Percentiles rank a stretch among this genome's conserved stretches.
Conservation (phyloP, 2,113 vertebrate genomes). For the Dascyllus trimaculatus region DNA sequence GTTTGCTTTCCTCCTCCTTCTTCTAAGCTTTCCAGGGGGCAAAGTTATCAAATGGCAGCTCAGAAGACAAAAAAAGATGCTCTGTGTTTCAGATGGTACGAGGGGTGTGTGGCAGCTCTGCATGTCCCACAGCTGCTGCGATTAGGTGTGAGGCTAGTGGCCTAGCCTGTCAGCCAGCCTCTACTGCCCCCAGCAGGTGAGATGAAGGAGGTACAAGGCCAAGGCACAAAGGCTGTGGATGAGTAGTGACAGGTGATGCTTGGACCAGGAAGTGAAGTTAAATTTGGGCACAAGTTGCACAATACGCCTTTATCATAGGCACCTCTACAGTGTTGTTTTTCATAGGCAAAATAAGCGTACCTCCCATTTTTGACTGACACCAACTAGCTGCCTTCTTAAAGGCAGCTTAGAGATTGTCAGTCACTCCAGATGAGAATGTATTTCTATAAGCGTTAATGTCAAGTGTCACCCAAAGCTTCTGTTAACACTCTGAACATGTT, state of each 20-base stretch:
- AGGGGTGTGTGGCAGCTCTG: slow-evolving; percentile 50
- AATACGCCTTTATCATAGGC: slow-evolving; percentile 32
- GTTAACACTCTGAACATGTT: slow-evolving; percentile 77
- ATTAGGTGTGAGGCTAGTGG: slow-evolving; percentile 33
- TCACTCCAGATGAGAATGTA: slow-evolving; percentile 46
- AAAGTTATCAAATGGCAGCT: slow-evolving; percentile 71
- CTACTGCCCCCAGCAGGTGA: slow-evolving; percentile 79
- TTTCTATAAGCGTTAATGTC: slow-evolving; percentile 70
- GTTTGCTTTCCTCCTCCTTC: slow-evolving; percentile 35
- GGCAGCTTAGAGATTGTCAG: slow-evolving; percentile 53
- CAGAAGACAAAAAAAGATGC: slow-evolving; percentile 69
- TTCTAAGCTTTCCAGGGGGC: slow-evolving; percentile 60
- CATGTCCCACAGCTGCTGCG: slow-evolving; percentile 41
- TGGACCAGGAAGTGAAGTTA: slow-evolving; percentile 54
- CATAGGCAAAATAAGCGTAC: slow-evolving; percentile 34
- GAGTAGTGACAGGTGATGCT: slow-evolving; percentile 71
- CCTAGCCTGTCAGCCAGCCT: slow-evolving; percentile 67
- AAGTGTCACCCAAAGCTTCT: slow-evolving; percentile 70
- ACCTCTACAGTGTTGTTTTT: slow-evolving; percentile 30
- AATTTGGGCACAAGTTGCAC: slow-evolving; percentile 34
- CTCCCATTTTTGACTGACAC: slow-evolving; percentile 37
- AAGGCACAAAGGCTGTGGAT: slow-evolving; percentile 16
- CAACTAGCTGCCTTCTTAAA: slow-evolving; percentile 35
- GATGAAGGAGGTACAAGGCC: slow-evolving; percentile 50
- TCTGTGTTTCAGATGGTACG: slow-evolving; percentile 64